Base-by-base conservation (phyloP, 2,113 vertebrate species). In the Chionodraco myersi region DNA sequence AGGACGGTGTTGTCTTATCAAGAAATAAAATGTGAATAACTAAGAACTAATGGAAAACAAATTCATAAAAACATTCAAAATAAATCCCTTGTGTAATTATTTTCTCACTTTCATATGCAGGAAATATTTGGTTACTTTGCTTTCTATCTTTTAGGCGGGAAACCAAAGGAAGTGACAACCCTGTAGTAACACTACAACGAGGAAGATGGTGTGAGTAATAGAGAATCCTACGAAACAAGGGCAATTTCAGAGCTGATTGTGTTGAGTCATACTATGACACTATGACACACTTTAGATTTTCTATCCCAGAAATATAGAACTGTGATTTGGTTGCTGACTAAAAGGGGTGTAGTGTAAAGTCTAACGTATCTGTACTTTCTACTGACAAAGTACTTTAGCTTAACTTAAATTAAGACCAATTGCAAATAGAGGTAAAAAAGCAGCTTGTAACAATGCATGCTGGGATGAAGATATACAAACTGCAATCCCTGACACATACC, bases 201-300 rank as follows among this genome's bases (percentile, higher is more conserved):
- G 41, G 2, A 65, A 47, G 51, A 63, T 3, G 6, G 56, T 76
- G 73, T 85, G 85, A 89, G 82, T 87, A 81, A 85, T 83, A 58
- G 70, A 54, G 67, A 82, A 77, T 82, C 72, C 76, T 75, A 77
- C 65, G 12, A 77, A 85, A 89, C 79, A 66, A 74, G 2, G 23
- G 53, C 62, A 69, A 66, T 77, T 81, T 82, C 68, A 78, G 72
- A 84, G 64, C 71, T 44, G 70, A 82, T 72, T 72, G 70, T 44
- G 73, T 68, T 83, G 82, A 83, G 65, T 87, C 82, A 85, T 74
- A 53, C 68, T 75, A 34, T 59, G 54, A 80, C 59, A 74, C 63
- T 53, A 53, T 53, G 52, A 67, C 70, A 87, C 60, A 75, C 48
- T 41, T 79, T 71, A 64, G 51, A 56, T 75, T 72, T 59, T 10